Evolutionary conservation across 2,888 invertebrate genomes (phyloP), one percentile per base, ranked within the genome.

Genomic region (Diploptera punctata): DNA sequence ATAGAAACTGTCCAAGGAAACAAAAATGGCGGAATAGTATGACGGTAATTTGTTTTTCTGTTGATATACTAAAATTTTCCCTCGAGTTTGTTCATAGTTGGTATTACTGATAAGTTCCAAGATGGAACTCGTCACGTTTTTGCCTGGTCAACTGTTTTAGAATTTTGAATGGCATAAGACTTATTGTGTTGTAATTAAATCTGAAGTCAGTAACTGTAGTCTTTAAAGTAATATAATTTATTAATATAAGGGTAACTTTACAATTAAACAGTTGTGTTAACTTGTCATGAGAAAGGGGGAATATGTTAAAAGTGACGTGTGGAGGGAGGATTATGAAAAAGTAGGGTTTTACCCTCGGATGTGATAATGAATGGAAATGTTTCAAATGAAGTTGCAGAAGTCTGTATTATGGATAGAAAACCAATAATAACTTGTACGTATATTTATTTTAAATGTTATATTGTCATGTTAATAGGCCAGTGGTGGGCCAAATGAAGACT

Each of bases 351-450:
- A 47, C 47, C 18, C 29, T 9, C 19, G 18, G 47, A 26, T 44
- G 29, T 33, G 44, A 54, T 65, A 44, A 71, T 71, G 71, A 71
- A 67, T 67, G 71, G 67, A 21, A 71, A 71, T 67, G 71, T 21
- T 43, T 26, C 24, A 16, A n/a, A 33, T 7, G 44, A 57, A 43
- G 19, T 54, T 67, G 29, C 18, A 38, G 31, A 54, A 67, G 13
- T 60, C 21, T 43, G 67, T 71, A 68, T 65, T 69, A 89, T 89
- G 87, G 90, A 89, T 82, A 87, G 89, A 80, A 90, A 90, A 84
- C 91, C 92, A 73, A 88, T 91, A 79, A 86, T 92, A 83, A 91
- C 92, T 84, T 92, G 92, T 91, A 86, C 86, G 90, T 87, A 76
- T 68, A 69, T 13, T n/a, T 1, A 4, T 29, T 65, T 38, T n/a